Base-by-base conservation (phyloP, 1,140 invertebrate species). In the Sitodiplosis mosellana region DNA sequence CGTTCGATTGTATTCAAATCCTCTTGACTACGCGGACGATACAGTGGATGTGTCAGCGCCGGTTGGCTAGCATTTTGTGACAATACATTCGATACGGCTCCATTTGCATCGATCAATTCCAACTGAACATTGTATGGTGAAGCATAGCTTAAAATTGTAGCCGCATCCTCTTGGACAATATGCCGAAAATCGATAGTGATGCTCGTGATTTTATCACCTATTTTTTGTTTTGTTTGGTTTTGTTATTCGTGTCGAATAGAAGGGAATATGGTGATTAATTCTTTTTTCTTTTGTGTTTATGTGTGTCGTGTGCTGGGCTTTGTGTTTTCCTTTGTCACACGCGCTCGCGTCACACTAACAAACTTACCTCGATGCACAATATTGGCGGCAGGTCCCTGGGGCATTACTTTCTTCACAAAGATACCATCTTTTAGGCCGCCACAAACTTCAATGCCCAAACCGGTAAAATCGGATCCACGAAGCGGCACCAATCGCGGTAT, bases 361-460 rank as follows among this genome's bases (percentile, higher is more conserved):
- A 33, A 60, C 63, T 64, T 66, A 89, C 87, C 87, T 63, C 82
- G 76, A 67, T 81, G 75, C 54, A 93, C 76, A 56, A 74, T 72
- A 49, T 83, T 83, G 10, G 82, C 83, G 1, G 89, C 89, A 1
- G 88, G 88, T 1, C 88, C 88, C 50, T 82, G 76, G 56, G 87
- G 79, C 15, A 89, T 70, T 2, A 93, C 78, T 54, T 89, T 85
- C 59, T 86, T 87, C 21, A 92, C 77, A 58, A 78, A 87, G 48
- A 92, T 89, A 1, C 88, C 89, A 52, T 92, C 86, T 48, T 81
- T 69, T 73, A 89, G 87, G 55, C 87, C 89, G 4, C 88, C 89
- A 46, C 77, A 80, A 41, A 91, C 82, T 58, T 86, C 83, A 65
- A 92, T 85, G n/a, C 88, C 88, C 0, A 93, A 69, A 0, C 89